A percentile compares a stretch with the other conserved stretches of the same genome.
phyloP scores from a whole-genome alignment of 2,797 vertebrate genomes.

The Ammospiza maritima region DNA sequence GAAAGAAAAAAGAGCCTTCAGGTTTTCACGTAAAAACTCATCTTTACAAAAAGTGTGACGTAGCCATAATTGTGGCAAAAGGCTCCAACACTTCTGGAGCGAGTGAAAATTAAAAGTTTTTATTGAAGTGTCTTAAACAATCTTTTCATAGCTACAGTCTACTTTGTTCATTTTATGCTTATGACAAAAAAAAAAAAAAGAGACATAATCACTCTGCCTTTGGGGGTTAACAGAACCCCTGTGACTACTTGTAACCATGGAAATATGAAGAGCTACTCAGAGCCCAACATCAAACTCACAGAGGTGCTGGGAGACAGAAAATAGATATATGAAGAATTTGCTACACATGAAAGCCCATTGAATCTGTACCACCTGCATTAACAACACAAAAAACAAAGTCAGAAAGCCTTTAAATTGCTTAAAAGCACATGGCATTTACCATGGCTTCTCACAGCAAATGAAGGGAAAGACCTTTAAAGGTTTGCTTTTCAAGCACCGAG shows the following conservation, averaged over 20 bases:
- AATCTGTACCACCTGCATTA: conserved; percentile 55
- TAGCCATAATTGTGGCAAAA: neutral
- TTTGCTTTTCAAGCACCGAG: neutral
- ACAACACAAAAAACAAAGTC: conserved; percentile 52
- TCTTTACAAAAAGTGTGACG: neutral
- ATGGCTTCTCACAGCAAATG: conserved; percentile 4
- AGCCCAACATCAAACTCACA: conserved; percentile 38
- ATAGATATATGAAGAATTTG: conserved; percentile 56
- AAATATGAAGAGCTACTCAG: conserved; percentile 62
- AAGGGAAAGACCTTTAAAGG: conserved; percentile 29
- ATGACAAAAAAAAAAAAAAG: neutral
- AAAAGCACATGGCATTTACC: conserved; percentile 40
- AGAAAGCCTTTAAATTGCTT: conserved; percentile 50
- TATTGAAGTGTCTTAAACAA: neutral
- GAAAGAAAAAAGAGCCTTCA: neutral
- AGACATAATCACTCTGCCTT: neutral
- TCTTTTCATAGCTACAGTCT: neutral
- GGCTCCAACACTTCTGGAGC: neutral
- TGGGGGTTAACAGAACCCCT: conserved; percentile 38
- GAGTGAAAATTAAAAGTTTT: neutral
- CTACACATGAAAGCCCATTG: conserved; percentile 51
- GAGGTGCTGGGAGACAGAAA: conserved; percentile 64
- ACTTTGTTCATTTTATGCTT: neutral
- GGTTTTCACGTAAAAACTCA: neutral
- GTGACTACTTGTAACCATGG: conserved; percentile 67